Base-by-base conservation (phyloP, 2,113 vertebrate species). In the Gallinago media region DNA sequence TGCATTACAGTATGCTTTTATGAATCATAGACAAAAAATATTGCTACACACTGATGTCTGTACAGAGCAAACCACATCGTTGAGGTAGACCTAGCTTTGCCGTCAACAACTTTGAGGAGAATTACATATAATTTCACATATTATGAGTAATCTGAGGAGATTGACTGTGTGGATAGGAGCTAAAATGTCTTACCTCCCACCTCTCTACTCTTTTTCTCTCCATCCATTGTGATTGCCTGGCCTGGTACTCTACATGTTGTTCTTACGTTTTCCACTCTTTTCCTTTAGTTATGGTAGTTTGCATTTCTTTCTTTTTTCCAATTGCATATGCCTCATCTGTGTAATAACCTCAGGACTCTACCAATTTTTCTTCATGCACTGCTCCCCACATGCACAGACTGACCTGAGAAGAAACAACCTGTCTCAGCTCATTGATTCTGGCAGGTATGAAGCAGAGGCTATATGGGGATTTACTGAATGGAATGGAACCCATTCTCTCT, bases 221-320 rank as follows among this genome's bases (percentile, higher is more conserved):
- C 32, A 34, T 63, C 47, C 29, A 20, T 65, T 78, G 29, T 40
- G 71, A 66, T 50, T 76, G 25, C 21, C 50, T 89, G 80, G 62
- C 23, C 56, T 82, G 42, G 31, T 56, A 44, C 15, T 67, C 38
- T 59, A 38, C 18, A 20, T n/a, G 31, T 54, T 76, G 23, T 59
- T 82, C 56, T 56, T 54, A 49, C 59, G 49, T 68, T 94, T 94
- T 85, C 17, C 16, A 5, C 49, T 88, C 15, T 67, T 77, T 59
- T 55, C n/a, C 26, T 79, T 93, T 86, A 80, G 36, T 83, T 59
- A 44, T 93, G 72, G 38, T 67, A 85, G 67, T 93, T 89, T 93
- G 74, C 58, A 67, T 89, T 91, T 87, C 34, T 47, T 92, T 87
- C 36, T 12, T 74, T 91, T 91, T 89, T 22, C 71, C 52, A 74